A percentile compares a stretch with the other conserved stretches of the same genome.
Evolutionary conservation across 2,888 invertebrate species (phyloP).

Genomic region (Trichacis sp.): DNA sequence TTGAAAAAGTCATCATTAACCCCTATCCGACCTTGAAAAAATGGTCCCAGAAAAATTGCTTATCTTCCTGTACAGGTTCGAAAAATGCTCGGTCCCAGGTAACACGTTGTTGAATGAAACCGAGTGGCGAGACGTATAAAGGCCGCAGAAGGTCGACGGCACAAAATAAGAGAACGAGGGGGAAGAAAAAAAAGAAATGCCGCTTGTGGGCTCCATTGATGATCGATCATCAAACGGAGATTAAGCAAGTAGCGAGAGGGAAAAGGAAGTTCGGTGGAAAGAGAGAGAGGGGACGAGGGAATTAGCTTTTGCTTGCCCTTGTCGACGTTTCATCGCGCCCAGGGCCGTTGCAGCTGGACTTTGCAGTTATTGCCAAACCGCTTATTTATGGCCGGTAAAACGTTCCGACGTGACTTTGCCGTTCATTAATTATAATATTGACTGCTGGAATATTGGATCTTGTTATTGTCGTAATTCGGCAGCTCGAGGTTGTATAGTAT

Average conservation of each 20-base stretch:
- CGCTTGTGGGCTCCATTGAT: background rate
- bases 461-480: no score
- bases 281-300: background rate
- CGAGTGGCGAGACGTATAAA: background rate
- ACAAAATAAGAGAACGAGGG: background rate
- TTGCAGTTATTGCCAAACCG: background rate
- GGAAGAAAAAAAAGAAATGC: background rate
- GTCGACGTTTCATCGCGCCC: constrained; percentile 4
- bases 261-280: background rate
- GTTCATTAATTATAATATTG: background rate
- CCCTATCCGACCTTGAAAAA: no score
- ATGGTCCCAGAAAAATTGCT: no score
- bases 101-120: background rate
- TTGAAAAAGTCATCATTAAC: no score
- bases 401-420: background rate
- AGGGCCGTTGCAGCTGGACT: background rate
- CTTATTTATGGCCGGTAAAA: constrained; percentile 2
- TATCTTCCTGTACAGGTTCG: no score
- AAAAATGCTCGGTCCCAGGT: background rate
- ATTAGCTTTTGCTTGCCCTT: constrained; percentile 2
- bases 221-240: constrained; percentile 10
- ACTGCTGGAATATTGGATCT: no score
- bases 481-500: no score
- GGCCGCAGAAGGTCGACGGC: constrained; percentile 2
- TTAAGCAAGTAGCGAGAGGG: background rate